Percentiles rank a stretch among this genome's conserved stretches.
Evolutionary conservation across 2,797 vertebrate species (phyloP).

Genomic region (Danio aesculapii): DNA sequence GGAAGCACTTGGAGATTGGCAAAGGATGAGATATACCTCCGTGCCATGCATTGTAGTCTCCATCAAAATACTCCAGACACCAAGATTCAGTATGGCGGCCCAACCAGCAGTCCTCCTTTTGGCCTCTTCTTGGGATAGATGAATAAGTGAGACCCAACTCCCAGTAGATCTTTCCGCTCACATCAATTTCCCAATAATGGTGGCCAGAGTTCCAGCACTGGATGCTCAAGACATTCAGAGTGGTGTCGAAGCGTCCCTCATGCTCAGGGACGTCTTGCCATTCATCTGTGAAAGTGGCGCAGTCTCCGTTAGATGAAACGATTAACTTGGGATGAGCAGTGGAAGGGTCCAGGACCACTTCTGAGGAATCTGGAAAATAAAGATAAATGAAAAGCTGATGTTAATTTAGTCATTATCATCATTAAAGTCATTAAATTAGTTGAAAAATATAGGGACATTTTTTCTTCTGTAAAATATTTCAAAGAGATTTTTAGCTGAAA

Average conservation of each 20-base stretch:
- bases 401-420: no score
- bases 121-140: constrained; percentile 77
- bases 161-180: constrained; percentile 82
- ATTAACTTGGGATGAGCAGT: constrained; percentile 80
- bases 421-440: no score
- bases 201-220: constrained; percentile 72
- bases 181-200: constrained; percentile 82
- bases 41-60: constrained; percentile 82
- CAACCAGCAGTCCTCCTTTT: constrained; percentile 78
- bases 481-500: no score
- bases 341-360: constrained; percentile 74
- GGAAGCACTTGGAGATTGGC: constrained; percentile 65
- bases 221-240: constrained; percentile 79
- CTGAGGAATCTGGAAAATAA: constrained; percentile 70
- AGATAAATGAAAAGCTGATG: not conserved
- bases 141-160: constrained; percentile 81
- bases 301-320: constrained; percentile 72
- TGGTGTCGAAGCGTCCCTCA: constrained; percentile 77
- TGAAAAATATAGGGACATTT: no score
- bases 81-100: constrained; percentile 77
- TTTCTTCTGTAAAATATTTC: no score
- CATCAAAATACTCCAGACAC: constrained; percentile 81
- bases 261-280: constrained; percentile 77
- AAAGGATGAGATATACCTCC: constrained; percentile 75
- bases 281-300: constrained; percentile 72